Conservation (phyloP, 2,888 invertebrate genomes). For the Ennomos quercinarius region DNA sequence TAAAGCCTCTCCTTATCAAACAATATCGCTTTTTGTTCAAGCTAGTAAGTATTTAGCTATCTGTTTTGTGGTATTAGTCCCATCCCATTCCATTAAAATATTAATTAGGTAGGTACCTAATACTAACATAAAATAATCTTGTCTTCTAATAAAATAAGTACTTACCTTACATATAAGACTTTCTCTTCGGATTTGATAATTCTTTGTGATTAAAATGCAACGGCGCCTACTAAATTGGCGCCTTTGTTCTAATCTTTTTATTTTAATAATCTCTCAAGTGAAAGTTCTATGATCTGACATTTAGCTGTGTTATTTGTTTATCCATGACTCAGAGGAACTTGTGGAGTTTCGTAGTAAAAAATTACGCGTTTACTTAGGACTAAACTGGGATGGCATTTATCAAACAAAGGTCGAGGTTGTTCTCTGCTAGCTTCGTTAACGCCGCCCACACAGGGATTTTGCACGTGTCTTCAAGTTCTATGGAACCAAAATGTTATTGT, state of each 20-base stretch:
- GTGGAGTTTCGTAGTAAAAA: slow-evolving; percentile 7
- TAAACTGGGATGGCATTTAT: slow-evolving; percentile 25
- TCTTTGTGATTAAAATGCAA: slow-evolving; percentile 48
- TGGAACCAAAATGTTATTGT: background rate
- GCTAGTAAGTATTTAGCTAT: too few relatives aligned
- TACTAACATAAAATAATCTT: too few relatives aligned
- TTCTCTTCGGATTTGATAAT: slow-evolving; percentile 48
- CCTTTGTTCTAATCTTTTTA: slow-evolving; percentile 52
- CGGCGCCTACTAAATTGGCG: slow-evolving; percentile 46
- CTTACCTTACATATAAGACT: slow-evolving; percentile 44
- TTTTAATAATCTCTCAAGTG: slow-evolving; percentile 49
- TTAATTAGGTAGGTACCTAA: too few relatives aligned
- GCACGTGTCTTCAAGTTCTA: slow-evolving; percentile 5
- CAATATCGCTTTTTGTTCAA: too few relatives aligned
- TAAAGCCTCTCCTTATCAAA: too few relatives aligned
- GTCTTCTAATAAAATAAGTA: slow-evolving; percentile 13
- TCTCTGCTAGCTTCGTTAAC: slow-evolving; percentile 11
- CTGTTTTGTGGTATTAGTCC: too few relatives aligned
- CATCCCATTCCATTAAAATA: too few relatives aligned
- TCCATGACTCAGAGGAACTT: background rate
- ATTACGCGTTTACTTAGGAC: slow-evolving; percentile 46
- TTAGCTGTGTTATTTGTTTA: slow-evolving; percentile 36
- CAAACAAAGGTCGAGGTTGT: slow-evolving; percentile 23
- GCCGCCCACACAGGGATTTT: slow-evolving; percentile 15
- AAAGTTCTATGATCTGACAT: slow-evolving; percentile 58